These are phyloP conservation scores for Furnarius figulus DNA, from an alignment of 2,113 vertebrate genomes.

Conservation along the genomic window DNA sequence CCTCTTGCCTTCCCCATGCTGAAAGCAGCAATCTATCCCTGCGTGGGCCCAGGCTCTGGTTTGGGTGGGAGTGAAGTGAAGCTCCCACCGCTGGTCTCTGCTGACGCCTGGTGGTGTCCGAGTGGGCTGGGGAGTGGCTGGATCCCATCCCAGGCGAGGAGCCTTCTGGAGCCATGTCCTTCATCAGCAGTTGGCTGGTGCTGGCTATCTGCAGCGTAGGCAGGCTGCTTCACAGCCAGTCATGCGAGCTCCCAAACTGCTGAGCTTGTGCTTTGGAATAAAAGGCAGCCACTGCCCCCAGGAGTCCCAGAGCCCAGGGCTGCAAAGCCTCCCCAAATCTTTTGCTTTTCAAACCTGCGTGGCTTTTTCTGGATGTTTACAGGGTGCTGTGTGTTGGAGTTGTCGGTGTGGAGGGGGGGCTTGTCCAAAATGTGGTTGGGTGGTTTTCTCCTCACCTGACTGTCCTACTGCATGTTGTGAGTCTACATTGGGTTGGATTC, in stretches of 20 bases:
- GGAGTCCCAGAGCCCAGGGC: neutral
- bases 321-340: neutral
- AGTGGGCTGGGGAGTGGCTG: neutral
- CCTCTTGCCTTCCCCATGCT: neutral
- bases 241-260: neutral
- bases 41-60: neutral
- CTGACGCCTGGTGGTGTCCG: slow-evolving; percentile 36
- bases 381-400: neutral
- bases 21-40: neutral
- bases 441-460: neutral
- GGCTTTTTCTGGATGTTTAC: neutral
- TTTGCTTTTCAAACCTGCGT: neutral
- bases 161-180: neutral
- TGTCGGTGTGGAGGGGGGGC: neutral
- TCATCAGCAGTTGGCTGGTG: slow-evolving; percentile 5
- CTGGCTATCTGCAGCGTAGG: neutral
- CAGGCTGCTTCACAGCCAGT: neutral
- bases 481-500: neutral
- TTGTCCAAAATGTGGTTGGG: rapidly evolving
- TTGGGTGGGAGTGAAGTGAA: neutral
- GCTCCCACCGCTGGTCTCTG: neutral
- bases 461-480: neutral
- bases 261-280: neutral
- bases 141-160: neutral
- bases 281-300: neutral